These are phyloP conservation scores for Siniperca obscura DNA, from an alignment of 2,797 vertebrate species.

Conservation along the genomic window DNA sequence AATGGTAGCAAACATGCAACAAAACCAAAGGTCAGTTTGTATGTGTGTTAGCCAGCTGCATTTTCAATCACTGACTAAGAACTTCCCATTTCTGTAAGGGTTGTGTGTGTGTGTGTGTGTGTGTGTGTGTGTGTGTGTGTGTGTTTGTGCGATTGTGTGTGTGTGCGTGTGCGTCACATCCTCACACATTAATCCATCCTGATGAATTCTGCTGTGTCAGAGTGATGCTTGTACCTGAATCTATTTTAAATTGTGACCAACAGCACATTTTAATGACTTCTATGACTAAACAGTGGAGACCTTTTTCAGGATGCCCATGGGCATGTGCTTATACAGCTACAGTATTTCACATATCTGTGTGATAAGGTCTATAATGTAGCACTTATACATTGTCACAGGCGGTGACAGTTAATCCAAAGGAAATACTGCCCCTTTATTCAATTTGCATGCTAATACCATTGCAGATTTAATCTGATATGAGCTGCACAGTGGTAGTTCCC, in stretches of 20 bases:
- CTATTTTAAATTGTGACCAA: slow-evolving; percentile 69
- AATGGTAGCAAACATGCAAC: background rate
- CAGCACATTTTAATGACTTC: slow-evolving; percentile 70
- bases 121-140: slow-evolving; percentile 10
- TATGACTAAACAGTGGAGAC: slow-evolving; percentile 64
- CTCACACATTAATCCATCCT: slow-evolving; percentile 32
- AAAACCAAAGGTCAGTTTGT: slow-evolving; percentile 7
- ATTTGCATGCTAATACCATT: slow-evolving; percentile 85
- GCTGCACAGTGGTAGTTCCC: slow-evolving; percentile 70
- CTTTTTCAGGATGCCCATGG: slow-evolving; percentile 54
- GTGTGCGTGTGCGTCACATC: slow-evolving; percentile 26
- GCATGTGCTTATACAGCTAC: slow-evolving; percentile 52
- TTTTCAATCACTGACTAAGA: slow-evolving; percentile 15
- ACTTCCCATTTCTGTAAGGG: slow-evolving; percentile 3
- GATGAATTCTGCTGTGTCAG: slow-evolving; percentile 70
- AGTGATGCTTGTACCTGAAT: slow-evolving; percentile 64
- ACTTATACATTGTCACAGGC: slow-evolving; percentile 73
- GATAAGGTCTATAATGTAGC: slow-evolving; percentile 71
- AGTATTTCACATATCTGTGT: slow-evolving; percentile 62
- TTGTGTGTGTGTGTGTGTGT: slow-evolving; percentile 14
- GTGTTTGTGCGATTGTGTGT: slow-evolving; percentile 19
- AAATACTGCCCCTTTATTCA: slow-evolving; percentile 82
- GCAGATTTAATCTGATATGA: slow-evolving; percentile 80
- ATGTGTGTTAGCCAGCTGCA: slow-evolving; percentile 4
- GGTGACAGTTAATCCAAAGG: slow-evolving; percentile 80